phyloP scores from a whole-genome alignment of 2,113 vertebrate genomes.

The Myotis yumanensis region DNA sequence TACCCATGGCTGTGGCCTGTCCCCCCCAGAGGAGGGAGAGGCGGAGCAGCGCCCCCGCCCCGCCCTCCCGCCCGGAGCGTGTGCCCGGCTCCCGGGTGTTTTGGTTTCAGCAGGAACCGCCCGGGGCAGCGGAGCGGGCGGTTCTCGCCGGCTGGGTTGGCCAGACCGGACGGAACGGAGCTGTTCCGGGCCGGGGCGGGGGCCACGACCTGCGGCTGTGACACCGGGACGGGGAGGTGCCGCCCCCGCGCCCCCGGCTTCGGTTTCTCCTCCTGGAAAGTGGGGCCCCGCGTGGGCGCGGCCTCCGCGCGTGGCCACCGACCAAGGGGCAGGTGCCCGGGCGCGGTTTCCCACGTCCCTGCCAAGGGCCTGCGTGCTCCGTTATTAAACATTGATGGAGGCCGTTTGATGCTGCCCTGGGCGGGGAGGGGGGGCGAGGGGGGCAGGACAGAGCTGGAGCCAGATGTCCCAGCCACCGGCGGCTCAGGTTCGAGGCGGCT shows the following conservation, averaged over 20 bases:
- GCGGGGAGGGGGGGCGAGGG: too few species aligned
- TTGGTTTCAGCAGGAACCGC: background rate
- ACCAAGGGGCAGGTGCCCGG: background rate
- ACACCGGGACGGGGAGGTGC: background rate
- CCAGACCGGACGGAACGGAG: background rate
- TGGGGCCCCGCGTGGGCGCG: background rate
- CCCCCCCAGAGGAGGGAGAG: background rate
- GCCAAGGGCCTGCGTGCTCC: background rate
- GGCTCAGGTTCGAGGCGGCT: background rate
- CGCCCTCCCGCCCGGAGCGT: background rate
- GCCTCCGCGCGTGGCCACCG: background rate
- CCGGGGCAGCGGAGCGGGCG: background rate
- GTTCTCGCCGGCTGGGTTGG: background rate
- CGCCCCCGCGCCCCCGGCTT: background rate
- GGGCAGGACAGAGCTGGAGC: background rate
- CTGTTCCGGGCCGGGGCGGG: accelerated
- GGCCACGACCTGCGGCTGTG: background rate
- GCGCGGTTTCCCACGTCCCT: background rate
- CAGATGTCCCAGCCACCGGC: background rate
- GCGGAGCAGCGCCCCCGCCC: background rate
- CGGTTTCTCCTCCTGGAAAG: background rate
- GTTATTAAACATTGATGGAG: conserved; percentile 5
- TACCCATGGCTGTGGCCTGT: background rate
- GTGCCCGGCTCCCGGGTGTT: background rate
- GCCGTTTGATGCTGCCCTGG: background rate